These are phyloP conservation scores for Parthenolecanium corni DNA, from an alignment of 2,888 invertebrate genomes.

Conservation along the genomic window DNA sequence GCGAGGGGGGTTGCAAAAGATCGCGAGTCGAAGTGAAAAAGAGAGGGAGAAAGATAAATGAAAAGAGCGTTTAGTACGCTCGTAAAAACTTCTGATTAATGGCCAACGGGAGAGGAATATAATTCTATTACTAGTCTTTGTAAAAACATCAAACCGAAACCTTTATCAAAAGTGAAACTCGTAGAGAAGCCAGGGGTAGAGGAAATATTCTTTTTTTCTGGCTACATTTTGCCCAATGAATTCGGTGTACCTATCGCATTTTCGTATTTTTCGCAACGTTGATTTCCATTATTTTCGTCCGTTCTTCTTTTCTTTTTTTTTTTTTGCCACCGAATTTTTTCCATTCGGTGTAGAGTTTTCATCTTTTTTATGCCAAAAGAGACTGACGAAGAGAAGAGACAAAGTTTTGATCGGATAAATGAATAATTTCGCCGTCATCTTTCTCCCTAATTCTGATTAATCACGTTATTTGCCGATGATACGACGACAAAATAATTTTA, in stretches of 20 bases:
- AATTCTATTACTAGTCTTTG: slow-evolving; percentile 27
- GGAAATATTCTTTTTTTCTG: too few species aligned
- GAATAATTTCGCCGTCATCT: too few species aligned
- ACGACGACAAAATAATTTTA: too few species aligned
- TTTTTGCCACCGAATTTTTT: too few species aligned
- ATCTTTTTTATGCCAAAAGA: too few species aligned
- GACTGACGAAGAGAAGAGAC: too few species aligned
- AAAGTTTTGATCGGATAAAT: too few species aligned
- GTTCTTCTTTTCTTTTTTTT: not conserved
- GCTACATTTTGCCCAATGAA: slow-evolving; percentile 15
- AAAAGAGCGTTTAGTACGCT: slow-evolving; percentile 29
- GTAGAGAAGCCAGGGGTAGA: slow-evolving; percentile 5
- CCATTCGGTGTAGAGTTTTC: too few species aligned
- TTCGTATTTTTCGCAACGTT: slow-evolving; percentile 9
- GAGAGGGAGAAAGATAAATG: not conserved
- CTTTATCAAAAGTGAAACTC: slow-evolving; percentile 21
- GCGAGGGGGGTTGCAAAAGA: not conserved
- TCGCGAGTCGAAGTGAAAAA: too few species aligned
- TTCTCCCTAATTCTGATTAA: too few species aligned
- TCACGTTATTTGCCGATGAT: too few species aligned
- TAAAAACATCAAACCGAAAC: slow-evolving; percentile 27
- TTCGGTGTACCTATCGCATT: slow-evolving; percentile 7
- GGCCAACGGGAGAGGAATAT: slow-evolving; percentile 33
- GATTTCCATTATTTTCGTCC: slow-evolving; percentile 4
- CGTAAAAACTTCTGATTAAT: slow-evolving; percentile 34